A percentile compares a stretch with the other conserved stretches of the same genome.
Conservation (phyloP, 2,113 vertebrate genomes). For the Peucedramus taeniatus region DNA sequence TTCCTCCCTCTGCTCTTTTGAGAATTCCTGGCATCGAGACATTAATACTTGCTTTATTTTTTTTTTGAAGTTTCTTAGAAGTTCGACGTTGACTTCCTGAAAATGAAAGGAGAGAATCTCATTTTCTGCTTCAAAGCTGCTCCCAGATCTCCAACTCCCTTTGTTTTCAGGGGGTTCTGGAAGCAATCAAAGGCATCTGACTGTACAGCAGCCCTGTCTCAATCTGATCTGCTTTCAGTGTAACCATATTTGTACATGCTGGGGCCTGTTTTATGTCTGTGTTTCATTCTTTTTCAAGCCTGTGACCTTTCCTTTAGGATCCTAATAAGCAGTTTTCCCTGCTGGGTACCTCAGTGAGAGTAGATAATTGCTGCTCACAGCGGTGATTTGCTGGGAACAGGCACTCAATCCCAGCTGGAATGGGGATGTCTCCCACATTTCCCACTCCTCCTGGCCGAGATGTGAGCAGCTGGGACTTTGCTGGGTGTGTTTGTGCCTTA, state of each 20-base stretch:
- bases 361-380: not conserved
- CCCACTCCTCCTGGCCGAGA: not conserved
- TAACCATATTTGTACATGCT: slow-evolving; percentile 37
- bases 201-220: not conserved
- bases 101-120: slow-evolving; percentile 2
- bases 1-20: not conserved
- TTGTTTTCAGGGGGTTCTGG: slow-evolving; percentile 31
- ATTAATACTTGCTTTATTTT: not conserved
- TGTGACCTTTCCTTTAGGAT: slow-evolving; percentile 34
- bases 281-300: not conserved
- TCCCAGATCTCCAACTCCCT: not conserved
- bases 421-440: not conserved
- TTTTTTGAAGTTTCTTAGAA: not conserved
- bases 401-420: not conserved
- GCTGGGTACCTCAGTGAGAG: not conserved
- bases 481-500: not conserved
- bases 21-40: not conserved
- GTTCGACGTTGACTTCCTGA: not conserved
- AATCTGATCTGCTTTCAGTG: not conserved
- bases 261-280: slow-evolving; percentile 25
- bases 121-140: slow-evolving; percentile 56
- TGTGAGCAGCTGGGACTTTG: not conserved
- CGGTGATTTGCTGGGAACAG: not conserved
- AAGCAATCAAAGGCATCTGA: slow-evolving; percentile 22
- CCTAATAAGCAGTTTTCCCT: slow-evolving; percentile 34